Percentiles rank a stretch among this genome's conserved stretches.
Evolutionary conservation across 1,140 invertebrate genomes (phyloP).

Genomic region (Neodiprion virginianus): DNA sequence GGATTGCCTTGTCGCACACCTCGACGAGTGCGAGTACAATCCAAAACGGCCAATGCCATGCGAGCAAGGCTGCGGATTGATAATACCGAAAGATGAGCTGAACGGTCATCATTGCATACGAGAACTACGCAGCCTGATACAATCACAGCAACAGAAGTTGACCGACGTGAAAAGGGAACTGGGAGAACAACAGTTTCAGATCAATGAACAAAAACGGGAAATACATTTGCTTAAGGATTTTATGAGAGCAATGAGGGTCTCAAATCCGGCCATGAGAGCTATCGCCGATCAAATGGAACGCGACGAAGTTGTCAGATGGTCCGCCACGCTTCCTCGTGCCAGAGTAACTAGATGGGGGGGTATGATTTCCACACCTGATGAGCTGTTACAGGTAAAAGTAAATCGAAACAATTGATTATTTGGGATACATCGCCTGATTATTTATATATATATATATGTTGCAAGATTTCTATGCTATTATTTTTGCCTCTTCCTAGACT

Average conservation of each 20-base stretch:
- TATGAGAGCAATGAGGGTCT: slow-evolving; percentile 88
- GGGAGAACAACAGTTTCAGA: slow-evolving; percentile 83
- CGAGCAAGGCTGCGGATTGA: slow-evolving; percentile 90
- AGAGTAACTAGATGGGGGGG: slow-evolving; percentile 95
- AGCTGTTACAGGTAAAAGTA: slow-evolving; percentile 79
- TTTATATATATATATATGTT: too few species aligned
- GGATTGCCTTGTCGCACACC: slow-evolving; percentile 80
- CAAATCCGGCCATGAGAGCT: slow-evolving; percentile 87
- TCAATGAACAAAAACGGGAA: slow-evolving; percentile 89
- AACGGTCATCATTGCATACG: slow-evolving; percentile 94
- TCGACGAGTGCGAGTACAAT: slow-evolving; percentile 93
- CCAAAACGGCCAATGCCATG: slow-evolving; percentile 92
- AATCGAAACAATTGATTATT: slow-evolving; percentile 18
- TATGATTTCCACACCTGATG: slow-evolving; percentile 97
- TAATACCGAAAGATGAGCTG: slow-evolving; percentile 94
- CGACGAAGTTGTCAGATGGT: slow-evolving; percentile 93
- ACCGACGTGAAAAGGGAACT: slow-evolving; percentile 85
- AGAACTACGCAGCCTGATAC: slow-evolving; percentile 84
- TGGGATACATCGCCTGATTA: too few species aligned
- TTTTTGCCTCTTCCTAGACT: not conserved
- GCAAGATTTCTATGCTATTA: too few species aligned
- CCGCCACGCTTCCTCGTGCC: slow-evolving; percentile 81
- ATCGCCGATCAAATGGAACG: slow-evolving; percentile 92
- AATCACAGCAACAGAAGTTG: slow-evolving; percentile 85
- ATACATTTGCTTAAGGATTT: slow-evolving; percentile 89